These are phyloP conservation scores for Trichonephila clavipes DNA, from an alignment of 1,140 invertebrate genomes.

Conservation along the genomic window DNA sequence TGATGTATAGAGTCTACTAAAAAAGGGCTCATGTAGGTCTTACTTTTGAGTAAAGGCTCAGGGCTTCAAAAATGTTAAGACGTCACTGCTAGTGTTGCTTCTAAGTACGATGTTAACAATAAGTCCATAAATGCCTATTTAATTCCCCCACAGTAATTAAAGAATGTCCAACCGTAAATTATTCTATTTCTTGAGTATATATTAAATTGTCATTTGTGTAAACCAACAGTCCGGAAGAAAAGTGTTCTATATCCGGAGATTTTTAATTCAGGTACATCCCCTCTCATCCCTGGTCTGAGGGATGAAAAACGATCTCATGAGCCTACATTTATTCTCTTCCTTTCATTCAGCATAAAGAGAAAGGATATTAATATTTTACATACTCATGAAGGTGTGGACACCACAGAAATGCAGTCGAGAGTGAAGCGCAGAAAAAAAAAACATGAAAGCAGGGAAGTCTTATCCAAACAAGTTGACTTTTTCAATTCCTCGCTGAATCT, in stretches of 20 bases:
- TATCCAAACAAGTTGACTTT: conserved; percentile 32
- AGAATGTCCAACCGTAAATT: neutral
- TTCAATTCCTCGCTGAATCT: neutral
- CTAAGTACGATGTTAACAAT: too few species aligned
- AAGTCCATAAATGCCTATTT: too few species aligned
- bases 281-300: neutral
- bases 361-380: conserved; percentile 55
- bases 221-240: neutral
- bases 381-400: conserved; percentile 9
- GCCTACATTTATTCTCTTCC: conserved; percentile 17
- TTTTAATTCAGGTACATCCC: neutral
- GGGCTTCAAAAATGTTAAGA: too few species aligned
- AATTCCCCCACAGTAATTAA: neutral
- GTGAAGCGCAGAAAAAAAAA: conserved; percentile 4
- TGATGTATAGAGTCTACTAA: too few species aligned
- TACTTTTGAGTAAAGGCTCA: too few species aligned
- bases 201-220: neutral
- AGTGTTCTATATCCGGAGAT: neutral
- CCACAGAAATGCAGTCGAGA: neutral
- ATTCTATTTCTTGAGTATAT: neutral
- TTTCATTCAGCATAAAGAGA: conserved; percentile 6
- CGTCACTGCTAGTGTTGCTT: too few species aligned
- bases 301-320: conserved; percentile 31
- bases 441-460: neutral
- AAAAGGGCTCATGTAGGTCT: too few species aligned